Evolutionary conservation across 2,797 vertebrate species (phyloP), one percentile per base, ranked within the genome.

Genomic region (Chaetodon trifasciatus): DNA sequence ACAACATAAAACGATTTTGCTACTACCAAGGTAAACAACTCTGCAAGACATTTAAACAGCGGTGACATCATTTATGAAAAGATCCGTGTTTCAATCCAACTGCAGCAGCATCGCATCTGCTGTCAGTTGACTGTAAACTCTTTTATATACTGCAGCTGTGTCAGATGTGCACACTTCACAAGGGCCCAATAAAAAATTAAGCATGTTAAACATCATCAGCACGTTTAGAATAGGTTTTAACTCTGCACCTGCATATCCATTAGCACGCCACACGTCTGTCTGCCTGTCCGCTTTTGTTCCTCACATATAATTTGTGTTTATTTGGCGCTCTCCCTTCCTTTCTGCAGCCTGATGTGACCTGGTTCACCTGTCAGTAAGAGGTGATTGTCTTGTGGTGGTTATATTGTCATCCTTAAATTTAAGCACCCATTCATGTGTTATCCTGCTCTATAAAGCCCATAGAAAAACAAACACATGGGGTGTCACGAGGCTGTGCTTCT

Each of bases 391-490:
- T 67, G 50, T 28, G 9, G 0, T 21, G 13, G 78, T 62, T 61
- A 76, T 64, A 42, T 65, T 80, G 78, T 67, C 70, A 63, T 19
- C 57, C 49, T 79, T 77, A 70, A 24, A 86, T 82, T 74, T 78
- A 70, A 80, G 77, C 64, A 67, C 32, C 24, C 0, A 44, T 69
- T 81, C 47, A 70, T 72, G 58, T 53, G 70, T 86, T 68, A 73
- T 86, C 74, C 66, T 75, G 77, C 69, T 60, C 46, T n/a, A 24
- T 24, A 68, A 47, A 70, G 64, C 47, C 70, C 68, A 71, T 2
- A 70, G 50, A 37, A 47, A 79, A 65, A 83, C 81, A 82, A 52
- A 44, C 21, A n/a, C 5, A 64, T 11, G 42, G 28, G 17, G 35
- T 24, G 44, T 21, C 24, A 44, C 16, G 1, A 70, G 40, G 65